phyloP scores from a whole-genome alignment of 2,888 invertebrate species.

The Hemaris fuciformis region DNA sequence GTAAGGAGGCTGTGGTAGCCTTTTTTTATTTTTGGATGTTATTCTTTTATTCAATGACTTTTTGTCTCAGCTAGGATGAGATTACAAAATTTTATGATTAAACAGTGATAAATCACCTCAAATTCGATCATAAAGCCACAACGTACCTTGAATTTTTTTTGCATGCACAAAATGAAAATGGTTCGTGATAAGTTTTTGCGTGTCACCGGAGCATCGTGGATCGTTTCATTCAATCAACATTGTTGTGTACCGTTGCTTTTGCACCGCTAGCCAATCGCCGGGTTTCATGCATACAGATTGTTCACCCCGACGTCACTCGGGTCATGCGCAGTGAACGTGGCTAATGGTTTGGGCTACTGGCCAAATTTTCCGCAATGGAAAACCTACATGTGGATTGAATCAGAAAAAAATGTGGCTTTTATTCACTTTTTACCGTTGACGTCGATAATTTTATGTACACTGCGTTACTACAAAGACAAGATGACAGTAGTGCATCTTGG shows the following conservation, averaged over 20 bases:
- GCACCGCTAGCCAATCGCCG: constrained; percentile 36
- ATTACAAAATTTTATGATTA: background rate
- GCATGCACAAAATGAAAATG: background rate
- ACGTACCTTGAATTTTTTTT: background rate
- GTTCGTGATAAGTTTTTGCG: background rate
- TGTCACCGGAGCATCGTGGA: constrained; percentile 7
- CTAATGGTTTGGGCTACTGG: constrained; percentile 24
- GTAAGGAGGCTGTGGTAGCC: too few relatives aligned
- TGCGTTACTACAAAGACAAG: too few relatives aligned
- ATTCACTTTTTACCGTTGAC: too few relatives aligned
- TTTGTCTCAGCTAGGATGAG: too few relatives aligned
- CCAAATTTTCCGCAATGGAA: background rate
- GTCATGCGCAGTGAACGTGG: constrained; percentile 57
- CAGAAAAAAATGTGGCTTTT: background rate
- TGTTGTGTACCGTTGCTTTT: constrained; percentile 39
- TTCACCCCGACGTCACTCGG: constrained; percentile 50
- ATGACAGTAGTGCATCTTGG: too few relatives aligned
- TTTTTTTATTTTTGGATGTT: too few relatives aligned
- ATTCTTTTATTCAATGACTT: too few relatives aligned
- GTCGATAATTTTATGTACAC: too few relatives aligned
- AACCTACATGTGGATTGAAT: background rate
- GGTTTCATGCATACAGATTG: constrained; percentile 38
- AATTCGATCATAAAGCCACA: background rate
- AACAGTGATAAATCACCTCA: background rate
- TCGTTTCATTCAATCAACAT: constrained; percentile 35